These are phyloP conservation scores for Graptemys geographica DNA, from an alignment of 2,797 vertebrate species.

Conservation along the genomic window DNA sequence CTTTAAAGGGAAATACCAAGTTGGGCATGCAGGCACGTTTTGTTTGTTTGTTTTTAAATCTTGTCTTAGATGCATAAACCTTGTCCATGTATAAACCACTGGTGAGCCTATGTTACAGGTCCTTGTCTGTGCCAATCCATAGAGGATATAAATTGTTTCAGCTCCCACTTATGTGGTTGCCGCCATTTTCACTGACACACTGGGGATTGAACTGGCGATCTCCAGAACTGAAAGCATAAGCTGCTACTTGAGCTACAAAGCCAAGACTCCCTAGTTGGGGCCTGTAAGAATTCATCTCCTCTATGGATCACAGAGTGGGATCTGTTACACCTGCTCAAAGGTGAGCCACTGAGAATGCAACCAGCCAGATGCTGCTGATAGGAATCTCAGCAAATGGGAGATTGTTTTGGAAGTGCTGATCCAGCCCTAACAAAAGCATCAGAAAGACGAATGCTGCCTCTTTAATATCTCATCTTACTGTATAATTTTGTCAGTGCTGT, in stretches of 20 bases:
- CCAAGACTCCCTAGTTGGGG: neutral
- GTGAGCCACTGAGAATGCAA: neutral
- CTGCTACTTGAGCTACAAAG: neutral
- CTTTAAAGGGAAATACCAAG: neutral
- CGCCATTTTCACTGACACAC: neutral
- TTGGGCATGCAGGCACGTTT: neutral
- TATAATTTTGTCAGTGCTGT: neutral
- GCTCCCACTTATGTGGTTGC: neutral
- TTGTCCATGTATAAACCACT: neutral
- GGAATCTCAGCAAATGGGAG: neutral
- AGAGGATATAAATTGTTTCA: neutral
- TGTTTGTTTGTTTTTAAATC: neutral
- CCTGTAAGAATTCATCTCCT: neutral
- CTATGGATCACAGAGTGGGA: neutral
- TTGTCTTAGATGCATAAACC: neutral
- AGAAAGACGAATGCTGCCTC: neutral
- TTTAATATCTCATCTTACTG: neutral
- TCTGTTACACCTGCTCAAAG: neutral
- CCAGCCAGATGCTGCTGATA: neutral
- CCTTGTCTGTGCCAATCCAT: neutral
- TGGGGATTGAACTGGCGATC: neutral
- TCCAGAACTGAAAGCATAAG: neutral
- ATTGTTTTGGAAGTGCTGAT: neutral
- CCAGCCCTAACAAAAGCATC: neutral
- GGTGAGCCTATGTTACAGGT: neutral